phyloP scores from a whole-genome alignment of 2,888 invertebrate species.

The Prionchulus punctatus region DNA sequence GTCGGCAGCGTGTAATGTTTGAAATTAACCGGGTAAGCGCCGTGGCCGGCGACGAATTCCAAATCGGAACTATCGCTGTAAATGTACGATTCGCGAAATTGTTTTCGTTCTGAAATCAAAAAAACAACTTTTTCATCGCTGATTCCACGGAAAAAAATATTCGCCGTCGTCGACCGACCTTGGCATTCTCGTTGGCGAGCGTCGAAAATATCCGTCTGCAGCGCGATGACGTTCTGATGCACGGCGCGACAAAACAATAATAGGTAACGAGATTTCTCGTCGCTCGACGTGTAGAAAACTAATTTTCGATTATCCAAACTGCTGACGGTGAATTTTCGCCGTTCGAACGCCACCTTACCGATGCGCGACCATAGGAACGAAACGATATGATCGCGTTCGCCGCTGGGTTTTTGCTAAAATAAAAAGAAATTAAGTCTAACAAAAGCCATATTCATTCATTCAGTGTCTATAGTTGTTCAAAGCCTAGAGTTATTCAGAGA shows the following conservation, averaged over 20 bases:
- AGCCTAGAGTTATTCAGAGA: too few species aligned
- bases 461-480: too few species aligned
- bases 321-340: slow-evolving; percentile 86
- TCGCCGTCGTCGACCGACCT: neutral
- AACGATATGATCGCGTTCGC: slow-evolving; percentile 43
- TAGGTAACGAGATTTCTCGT: slow-evolving; percentile 80
- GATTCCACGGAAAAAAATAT: neutral
- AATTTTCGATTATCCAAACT: slow-evolving; percentile 44
- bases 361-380: slow-evolving; percentile 89
- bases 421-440: too few species aligned
- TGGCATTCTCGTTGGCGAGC: slow-evolving; percentile 42
- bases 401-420: slow-evolving; percentile 30
- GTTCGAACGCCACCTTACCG: slow-evolving; percentile 80
- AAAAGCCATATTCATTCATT: too few species aligned
- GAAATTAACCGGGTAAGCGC: neutral
- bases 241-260: slow-evolving; percentile 72
- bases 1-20: neutral
- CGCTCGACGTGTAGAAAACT: slow-evolving; percentile 72
- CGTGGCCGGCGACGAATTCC: slow-evolving; percentile 20
- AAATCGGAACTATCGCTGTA: slow-evolving; percentile 40
- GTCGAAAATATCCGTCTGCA: slow-evolving; percentile 60
- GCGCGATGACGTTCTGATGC: slow-evolving; percentile 82
- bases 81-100: slow-evolving; percentile 53
- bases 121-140: neutral
- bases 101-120: slow-evolving; percentile 43